Percentiles rank a stretch among this genome's conserved stretches.
phyloP scores from a whole-genome alignment of 92 coral and sea anemone species.

The Parazoanthus atlanticus region DNA sequence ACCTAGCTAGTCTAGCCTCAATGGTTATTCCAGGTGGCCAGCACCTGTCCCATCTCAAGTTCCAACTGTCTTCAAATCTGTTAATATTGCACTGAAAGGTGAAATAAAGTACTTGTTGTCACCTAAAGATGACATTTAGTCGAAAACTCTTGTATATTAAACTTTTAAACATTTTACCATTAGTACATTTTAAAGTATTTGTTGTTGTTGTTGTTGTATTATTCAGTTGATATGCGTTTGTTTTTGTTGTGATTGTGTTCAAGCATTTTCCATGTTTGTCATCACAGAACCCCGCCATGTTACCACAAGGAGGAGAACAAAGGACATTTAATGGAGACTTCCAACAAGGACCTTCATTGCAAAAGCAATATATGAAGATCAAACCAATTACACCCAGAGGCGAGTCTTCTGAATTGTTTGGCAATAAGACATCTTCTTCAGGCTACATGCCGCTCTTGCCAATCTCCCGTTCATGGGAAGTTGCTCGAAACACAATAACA shows the following conservation, averaged over 20 bases:
- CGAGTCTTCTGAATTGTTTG: neutral
- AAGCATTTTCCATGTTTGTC: too few species aligned
- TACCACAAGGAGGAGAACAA: neutral
- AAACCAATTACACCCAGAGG: neutral
- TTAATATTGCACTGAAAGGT: too few species aligned
- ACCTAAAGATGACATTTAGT: too few species aligned
- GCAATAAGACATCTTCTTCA: neutral
- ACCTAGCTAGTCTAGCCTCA: too few species aligned
- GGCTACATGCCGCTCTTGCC: constrained; percentile 33
- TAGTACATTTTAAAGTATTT: too few species aligned
- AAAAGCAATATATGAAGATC: neutral
- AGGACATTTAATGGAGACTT: neutral
- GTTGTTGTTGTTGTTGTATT: too few species aligned
- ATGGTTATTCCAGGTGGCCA: too few species aligned
- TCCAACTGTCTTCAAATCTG: too few species aligned
- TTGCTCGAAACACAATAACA: constrained; percentile 22
- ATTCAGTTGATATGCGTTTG: neutral
- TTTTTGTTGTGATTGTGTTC: neutral
- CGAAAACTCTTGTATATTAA: too few species aligned
- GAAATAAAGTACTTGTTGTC: too few species aligned
- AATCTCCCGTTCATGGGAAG: constrained; percentile 46
- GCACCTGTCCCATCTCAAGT: too few species aligned
- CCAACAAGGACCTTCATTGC: neutral
- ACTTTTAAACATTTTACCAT: too few species aligned
- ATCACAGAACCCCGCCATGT: neutral